Percentiles rank a stretch among this genome's conserved stretches.
Conservation (phyloP, 2,113 vertebrate species). For the Bos javanicus region DNA sequence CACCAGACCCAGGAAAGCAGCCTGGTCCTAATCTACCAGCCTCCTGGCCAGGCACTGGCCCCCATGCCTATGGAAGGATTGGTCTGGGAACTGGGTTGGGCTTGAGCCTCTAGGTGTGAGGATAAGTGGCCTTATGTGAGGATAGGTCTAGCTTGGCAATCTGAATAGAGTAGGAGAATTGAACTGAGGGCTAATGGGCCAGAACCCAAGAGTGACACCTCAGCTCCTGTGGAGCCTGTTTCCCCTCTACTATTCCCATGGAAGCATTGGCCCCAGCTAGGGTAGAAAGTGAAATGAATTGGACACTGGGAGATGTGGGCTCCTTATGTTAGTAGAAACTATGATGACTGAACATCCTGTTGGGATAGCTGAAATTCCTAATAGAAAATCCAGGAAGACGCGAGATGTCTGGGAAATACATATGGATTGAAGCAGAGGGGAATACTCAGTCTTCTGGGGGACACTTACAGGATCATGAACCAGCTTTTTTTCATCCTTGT, state of each 20-base stretch:
- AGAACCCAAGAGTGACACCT: neutral
- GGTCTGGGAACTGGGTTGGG: neutral
- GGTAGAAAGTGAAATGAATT: neutral
- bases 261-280: neutral
- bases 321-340: slow-evolving; percentile 24
- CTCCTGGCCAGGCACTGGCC: neutral
- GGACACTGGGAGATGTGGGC: neutral
- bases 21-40: neutral
- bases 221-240: neutral
- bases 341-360: neutral
- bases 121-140: neutral
- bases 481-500: neutral
- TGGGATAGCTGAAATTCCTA: slow-evolving; percentile 31
- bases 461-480: slow-evolving; percentile 12
- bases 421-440: slow-evolving; percentile 6
- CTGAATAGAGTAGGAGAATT: neutral
- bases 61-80: neutral
- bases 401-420: slow-evolving; percentile 10
- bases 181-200: neutral
- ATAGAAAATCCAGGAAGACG: slow-evolving; percentile 46
- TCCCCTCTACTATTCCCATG: neutral
- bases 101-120: neutral
- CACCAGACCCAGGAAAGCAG: neutral
- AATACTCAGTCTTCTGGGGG: neutral
- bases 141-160: neutral